Conservation (phyloP, 2,888 invertebrate species). For the Merodon equestris region DNA sequence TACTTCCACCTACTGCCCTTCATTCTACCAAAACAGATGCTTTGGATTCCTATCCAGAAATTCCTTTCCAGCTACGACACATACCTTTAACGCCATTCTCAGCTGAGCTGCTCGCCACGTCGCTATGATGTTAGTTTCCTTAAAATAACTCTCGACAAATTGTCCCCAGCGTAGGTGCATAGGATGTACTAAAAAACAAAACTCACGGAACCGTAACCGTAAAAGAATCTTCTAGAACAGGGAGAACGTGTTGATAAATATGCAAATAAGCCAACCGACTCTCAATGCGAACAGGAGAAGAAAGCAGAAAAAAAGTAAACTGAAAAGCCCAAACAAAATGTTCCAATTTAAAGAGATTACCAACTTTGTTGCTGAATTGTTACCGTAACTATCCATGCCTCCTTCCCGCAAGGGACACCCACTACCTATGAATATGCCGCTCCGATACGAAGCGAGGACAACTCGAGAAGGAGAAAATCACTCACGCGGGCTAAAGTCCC, state of each 20-base stretch:
- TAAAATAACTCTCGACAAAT: conserved; percentile 46
- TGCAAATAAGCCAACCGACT: conserved; percentile 49
- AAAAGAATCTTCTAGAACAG: conserved; percentile 9
- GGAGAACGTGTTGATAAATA: conserved; percentile 46
- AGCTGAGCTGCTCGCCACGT: no score
- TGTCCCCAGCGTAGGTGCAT: conserved; percentile 22
- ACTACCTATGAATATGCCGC: conserved; percentile 5
- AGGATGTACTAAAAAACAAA: conserved; percentile 14
- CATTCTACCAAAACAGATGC: no score
- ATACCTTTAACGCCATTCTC: not conserved
- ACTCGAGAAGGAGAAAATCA: conserved; percentile 7
- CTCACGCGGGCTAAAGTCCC: conserved; percentile 27
- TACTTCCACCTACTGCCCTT: no score
- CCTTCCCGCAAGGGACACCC: conserved; percentile 40
- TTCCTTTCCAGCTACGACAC: no score
- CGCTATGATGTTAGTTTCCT: not conserved
- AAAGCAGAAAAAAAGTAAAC: conserved; percentile 10
- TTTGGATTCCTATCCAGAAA: no score
- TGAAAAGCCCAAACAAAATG: conserved; percentile 63
- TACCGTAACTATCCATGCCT: conserved; percentile 33
- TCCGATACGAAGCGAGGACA: no score
- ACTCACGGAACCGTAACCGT: not conserved
- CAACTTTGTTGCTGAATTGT: conserved; percentile 56
- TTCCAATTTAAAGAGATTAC: conserved; percentile 65
- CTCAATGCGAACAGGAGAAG: conserved; percentile 4